Percentiles rank a stretch among this genome's conserved stretches.
Evolutionary conservation across 1,140 invertebrate genomes (phyloP).

Genomic region (Vanessa tameamea): DNA sequence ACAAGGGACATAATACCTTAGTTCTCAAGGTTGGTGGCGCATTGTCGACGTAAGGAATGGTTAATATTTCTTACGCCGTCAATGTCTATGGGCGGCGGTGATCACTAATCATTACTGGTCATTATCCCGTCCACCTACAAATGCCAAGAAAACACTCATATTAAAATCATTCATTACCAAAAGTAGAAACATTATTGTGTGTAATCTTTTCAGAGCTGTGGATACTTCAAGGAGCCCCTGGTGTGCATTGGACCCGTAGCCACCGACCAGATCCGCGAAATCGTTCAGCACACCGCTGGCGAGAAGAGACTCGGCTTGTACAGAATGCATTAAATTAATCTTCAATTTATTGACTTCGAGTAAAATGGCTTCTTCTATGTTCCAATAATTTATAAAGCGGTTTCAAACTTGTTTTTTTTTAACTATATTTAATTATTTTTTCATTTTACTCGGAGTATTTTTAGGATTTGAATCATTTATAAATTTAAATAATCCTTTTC

Average conservation of each 20-base stretch:
- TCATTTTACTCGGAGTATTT: constrained; percentile 13
- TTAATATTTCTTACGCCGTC: no score
- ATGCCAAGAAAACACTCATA: no score
- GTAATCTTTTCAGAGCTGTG: constrained; percentile 85
- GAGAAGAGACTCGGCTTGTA: constrained; percentile 88
- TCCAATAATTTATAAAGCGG: background rate
- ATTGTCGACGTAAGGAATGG: no score
- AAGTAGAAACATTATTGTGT: no score
- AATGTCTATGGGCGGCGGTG: no score
- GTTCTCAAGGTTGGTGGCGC: no score
- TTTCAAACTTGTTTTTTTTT: background rate
- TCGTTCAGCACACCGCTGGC: constrained; percentile 88
- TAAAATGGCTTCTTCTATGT: constrained; percentile 21
- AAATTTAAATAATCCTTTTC: constrained; percentile 29
- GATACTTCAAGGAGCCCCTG: constrained; percentile 93
- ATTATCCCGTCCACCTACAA: no score
- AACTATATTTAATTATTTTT: constrained; percentile 9
- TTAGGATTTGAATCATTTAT: constrained; percentile 21
- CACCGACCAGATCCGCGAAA: constrained; percentile 86
- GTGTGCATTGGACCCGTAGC: constrained; percentile 93
- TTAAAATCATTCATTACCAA: no score
- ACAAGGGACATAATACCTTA: no score
- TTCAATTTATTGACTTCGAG: constrained; percentile 9
- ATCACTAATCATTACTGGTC: no score
- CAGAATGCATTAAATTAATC: constrained; percentile 78